Percentiles rank a stretch among this genome's conserved stretches.
Conservation (phyloP, 2,113 vertebrate genomes). For the Elanus axillaris region DNA sequence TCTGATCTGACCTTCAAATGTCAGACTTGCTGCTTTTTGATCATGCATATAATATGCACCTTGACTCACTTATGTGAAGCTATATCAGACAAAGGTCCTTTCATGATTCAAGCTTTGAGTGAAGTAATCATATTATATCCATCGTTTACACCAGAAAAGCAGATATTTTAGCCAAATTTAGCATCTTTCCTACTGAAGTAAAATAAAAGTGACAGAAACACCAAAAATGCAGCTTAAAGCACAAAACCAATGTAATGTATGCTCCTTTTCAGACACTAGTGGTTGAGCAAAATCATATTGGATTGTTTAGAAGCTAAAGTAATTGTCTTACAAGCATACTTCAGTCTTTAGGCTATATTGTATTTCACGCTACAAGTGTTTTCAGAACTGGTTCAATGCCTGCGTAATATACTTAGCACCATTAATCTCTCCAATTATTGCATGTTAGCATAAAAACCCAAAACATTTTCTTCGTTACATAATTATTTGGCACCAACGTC, state of each 20-base stretch:
- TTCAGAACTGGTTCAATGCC: neutral
- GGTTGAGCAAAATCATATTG: neutral
- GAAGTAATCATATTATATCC: conserved; percentile 25
- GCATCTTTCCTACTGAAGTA: neutral
- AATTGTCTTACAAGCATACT: neutral
- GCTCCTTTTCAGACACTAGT: neutral
- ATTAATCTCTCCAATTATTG: neutral
- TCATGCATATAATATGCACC: conserved; percentile 36
- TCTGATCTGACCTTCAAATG: conserved; percentile 70
- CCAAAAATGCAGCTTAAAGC: neutral
- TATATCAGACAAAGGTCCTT: conserved; percentile 31
- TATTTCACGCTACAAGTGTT: neutral
- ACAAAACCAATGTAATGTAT: neutral
- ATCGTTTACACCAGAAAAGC: conserved; percentile 9
- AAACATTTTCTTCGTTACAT: neutral
- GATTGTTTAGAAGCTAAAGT: neutral
- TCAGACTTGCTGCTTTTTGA: conserved; percentile 55
- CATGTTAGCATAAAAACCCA: neutral
- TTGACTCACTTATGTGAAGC: conserved; percentile 27
- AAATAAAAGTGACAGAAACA: conserved; percentile 16
- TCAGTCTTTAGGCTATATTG: neutral
- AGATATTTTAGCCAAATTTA: neutral
- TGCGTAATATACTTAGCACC: neutral
- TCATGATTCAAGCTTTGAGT: conserved; percentile 24
- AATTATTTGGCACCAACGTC: neutral